Evolutionary conservation across 2,113 vertebrate genomes (phyloP).

Genomic region (Podarcis raffonei): DNA sequence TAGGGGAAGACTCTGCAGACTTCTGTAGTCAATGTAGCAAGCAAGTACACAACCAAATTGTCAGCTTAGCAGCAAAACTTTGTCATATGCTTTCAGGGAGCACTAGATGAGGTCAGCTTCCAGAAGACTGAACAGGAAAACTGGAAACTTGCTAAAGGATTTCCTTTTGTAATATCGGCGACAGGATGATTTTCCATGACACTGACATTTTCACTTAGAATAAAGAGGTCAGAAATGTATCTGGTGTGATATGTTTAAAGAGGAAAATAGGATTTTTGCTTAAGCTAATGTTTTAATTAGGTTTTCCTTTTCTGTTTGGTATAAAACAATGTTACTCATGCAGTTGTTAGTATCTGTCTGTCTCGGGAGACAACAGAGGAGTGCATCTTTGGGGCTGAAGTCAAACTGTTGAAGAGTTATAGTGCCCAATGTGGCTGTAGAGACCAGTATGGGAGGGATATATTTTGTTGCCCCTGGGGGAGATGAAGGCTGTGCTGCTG

Average conservation of each 20-base stretch:
- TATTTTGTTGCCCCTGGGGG: too few species aligned
- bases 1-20: not conserved
- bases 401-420: too few species aligned
- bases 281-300: not conserved
- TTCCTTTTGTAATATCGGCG: slow-evolving; percentile 54
- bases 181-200: slow-evolving; percentile 23
- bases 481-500: too few species aligned
- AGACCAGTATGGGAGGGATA: too few species aligned
- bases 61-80: not conserved
- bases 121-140: slow-evolving; percentile 43
- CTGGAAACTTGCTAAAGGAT: slow-evolving; percentile 49
- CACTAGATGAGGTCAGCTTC: slow-evolving; percentile 34
- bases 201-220: slow-evolving; percentile 34
- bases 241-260: not conserved
- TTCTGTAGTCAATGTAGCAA: not conserved
- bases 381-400: too few species aligned
- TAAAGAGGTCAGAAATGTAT: slow-evolving; percentile 5
- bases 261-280: not conserved
- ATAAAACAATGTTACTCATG: too few species aligned
- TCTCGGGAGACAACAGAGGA: too few species aligned
- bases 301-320: too few species aligned
- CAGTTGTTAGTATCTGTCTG: too few species aligned
- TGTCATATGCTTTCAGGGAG: slow-evolving; percentile 23
- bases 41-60: not conserved
- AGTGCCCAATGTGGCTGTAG: too few species aligned